Evolutionary conservation across 2,888 invertebrate species (phyloP), one percentile per base, ranked within the genome.

Genomic region (Diachrysia chrysitis): DNA sequence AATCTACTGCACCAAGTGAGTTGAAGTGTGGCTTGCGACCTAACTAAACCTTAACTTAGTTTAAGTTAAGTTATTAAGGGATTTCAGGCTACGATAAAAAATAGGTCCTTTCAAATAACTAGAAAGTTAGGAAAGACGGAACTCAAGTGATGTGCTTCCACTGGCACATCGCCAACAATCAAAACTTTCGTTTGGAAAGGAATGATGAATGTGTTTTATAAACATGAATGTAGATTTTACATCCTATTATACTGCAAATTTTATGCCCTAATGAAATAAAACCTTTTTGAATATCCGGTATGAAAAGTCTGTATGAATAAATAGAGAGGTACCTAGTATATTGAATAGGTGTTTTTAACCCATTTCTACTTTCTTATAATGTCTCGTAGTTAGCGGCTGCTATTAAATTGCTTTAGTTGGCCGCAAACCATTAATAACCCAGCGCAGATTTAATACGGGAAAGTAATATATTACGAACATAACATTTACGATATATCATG

Each of bases 341-440:
- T 74, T 74, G 61, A 74, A 58, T 74, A 62, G 59, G 53, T 59
- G 57, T 73, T 77, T 58, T 62, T 51, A 58, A 51, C 37, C 69
- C 75, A 69, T 75, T 74, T 57, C 79, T 74, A 71, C 69, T 80
- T 77, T 80, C 74, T 77, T 80, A 82, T 73, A 66, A 80, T 80
- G 66, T 63, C 60, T 62, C 21, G 57, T 69, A 69, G 68, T 82
- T 71, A 82, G 82, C 68, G 74, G 82, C 60, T 65, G 66, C 73
- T 60, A 73, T 79, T 73, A 81, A 78, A 83, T 75, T 75, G 73
- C 69, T 71, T 73, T 79, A 78, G 75, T 83, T 74, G 78, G 74
- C 69, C 78, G 61, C 76, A 63, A 69, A 72, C 75, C 76, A 80
- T 76, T 72, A 75, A 79, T 74, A 73, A 73, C 74, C 72, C 76